Percentiles rank a stretch among this genome's conserved stretches.
These are phyloP conservation scores for Drosophila affinis DNA, from an alignment of 2,888 invertebrate genomes.

Conservation along the genomic window DNA sequence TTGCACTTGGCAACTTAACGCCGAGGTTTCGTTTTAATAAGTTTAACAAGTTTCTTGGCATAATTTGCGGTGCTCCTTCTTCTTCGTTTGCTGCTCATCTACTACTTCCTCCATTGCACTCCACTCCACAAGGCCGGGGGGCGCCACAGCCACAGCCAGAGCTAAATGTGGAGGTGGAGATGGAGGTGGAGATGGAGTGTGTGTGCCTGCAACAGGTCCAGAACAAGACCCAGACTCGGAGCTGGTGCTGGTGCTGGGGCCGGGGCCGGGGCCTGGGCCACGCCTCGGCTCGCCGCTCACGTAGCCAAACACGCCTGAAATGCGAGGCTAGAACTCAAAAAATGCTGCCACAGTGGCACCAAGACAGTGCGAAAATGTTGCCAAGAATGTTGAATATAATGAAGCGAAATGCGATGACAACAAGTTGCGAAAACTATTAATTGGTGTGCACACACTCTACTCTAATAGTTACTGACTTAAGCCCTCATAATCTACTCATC, in stretches of 20 bases:
- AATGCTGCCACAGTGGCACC: constrained; percentile 24
- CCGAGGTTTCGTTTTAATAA: constrained; percentile 79
- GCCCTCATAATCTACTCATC: too few relatives aligned
- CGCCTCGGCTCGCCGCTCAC: constrained; percentile 13
- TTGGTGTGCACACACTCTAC: too few relatives aligned
- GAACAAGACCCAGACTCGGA: neutral
- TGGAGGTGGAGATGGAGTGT: neutral
- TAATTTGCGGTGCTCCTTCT: constrained; percentile 66
- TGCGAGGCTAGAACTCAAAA: constrained; percentile 24
- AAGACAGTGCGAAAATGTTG: neutral
- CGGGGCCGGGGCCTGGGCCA: neutral
- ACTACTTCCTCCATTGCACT: constrained; percentile 20
- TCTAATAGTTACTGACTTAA: too few relatives aligned
- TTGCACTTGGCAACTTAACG: constrained; percentile 70
- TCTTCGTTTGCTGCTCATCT: neutral
- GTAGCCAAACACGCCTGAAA: constrained; percentile 46
- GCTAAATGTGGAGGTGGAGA: neutral
- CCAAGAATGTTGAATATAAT: neutral
- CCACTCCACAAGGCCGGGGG: constrained; percentile 21
- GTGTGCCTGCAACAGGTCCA: constrained; percentile 42
- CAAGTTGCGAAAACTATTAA: too few relatives aligned
- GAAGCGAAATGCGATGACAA: constrained; percentile 3
- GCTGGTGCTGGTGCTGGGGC: too few relatives aligned
- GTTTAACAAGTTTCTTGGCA: constrained; percentile 79
- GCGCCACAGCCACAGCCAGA: neutral